These are phyloP conservation scores for Podarcis lilfordi DNA, from an alignment of 2,797 vertebrate genomes.

Conservation along the genomic window DNA sequence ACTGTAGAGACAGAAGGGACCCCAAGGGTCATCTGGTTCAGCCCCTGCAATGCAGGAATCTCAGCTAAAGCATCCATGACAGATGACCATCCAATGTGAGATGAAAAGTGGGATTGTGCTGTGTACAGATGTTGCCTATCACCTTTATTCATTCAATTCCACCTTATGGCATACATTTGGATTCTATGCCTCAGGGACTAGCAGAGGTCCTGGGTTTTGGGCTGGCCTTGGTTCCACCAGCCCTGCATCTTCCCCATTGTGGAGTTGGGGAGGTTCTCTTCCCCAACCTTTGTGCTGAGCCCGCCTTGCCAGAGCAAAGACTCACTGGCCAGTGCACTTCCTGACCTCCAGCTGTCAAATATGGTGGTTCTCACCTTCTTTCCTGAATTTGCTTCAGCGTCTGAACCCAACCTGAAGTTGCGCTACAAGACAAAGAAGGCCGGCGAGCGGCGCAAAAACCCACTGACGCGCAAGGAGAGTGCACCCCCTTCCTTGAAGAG, in stretches of 20 bases:
- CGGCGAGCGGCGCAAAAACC: conserved; percentile 86
- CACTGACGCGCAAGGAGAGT: conserved; percentile 87
- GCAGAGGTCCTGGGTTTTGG: background rate
- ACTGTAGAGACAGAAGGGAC: too few species aligned
- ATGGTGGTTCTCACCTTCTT: background rate
- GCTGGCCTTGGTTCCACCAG: background rate
- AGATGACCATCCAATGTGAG: background rate
- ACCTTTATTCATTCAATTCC: background rate
- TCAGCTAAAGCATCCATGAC: too few species aligned
- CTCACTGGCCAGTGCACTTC: background rate
- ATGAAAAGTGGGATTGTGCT: background rate
- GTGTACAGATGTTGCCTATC: background rate
- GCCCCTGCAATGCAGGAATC: too few species aligned
- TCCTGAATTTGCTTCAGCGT: conserved; percentile 74
- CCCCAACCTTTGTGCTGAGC: background rate
- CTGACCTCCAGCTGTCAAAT: background rate
- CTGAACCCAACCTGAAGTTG: conserved; percentile 91
- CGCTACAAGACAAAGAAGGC: conserved; percentile 90
- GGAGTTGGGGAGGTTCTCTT: background rate
- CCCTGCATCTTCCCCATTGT: background rate
- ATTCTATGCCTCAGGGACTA: background rate
- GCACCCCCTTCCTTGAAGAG: conserved; percentile 86
- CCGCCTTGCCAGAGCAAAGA: background rate
- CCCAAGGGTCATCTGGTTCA: too few species aligned
- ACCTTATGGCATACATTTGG: background rate